A percentile compares a stretch with the other conserved stretches of the same genome.
Evolutionary conservation across 2,113 vertebrate species (phyloP).

Genomic region (Vicugna pacos): DNA sequence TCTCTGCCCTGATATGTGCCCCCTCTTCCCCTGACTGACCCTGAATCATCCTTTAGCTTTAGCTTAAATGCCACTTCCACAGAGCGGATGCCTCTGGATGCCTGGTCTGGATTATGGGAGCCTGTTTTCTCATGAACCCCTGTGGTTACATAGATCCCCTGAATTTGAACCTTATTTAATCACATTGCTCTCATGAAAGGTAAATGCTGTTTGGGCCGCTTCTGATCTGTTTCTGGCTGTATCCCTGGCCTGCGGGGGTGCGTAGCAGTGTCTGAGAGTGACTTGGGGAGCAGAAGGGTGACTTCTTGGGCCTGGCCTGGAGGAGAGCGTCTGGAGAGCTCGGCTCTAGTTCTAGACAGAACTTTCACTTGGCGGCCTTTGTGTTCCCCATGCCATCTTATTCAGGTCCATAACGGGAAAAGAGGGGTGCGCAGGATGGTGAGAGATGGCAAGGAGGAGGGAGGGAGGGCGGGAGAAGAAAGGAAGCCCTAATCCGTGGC

Average conservation of each 20-base stretch:
- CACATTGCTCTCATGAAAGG: fast-evolving
- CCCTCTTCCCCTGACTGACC: not conserved
- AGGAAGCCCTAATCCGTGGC: conserved; percentile 33
- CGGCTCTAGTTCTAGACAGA: not conserved
- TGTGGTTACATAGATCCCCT: too few relatives aligned
- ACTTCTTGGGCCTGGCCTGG: not conserved
- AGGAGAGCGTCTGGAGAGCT: not conserved
- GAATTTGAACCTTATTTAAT: not conserved
- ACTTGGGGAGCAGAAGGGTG: not conserved
- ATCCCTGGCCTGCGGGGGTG: too few relatives aligned
- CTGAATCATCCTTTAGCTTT: not conserved
- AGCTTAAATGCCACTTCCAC: not conserved
- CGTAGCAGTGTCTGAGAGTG: fast-evolving
- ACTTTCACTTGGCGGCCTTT: not conserved
- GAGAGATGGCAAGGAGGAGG: not conserved
- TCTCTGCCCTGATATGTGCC: not conserved
- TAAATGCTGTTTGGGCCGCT: fast-evolving
- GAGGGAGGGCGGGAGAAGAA: not conserved
- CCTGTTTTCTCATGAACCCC: not conserved
- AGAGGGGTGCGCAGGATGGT: not conserved
- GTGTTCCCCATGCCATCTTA: not conserved
- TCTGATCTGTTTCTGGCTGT: not conserved
- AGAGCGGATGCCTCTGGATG: not conserved
- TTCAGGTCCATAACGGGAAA: not conserved
- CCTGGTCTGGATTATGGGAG: not conserved